Base-by-base conservation (phyloP, 2,888 invertebrate species). In the Eucera pruinosa region DNA sequence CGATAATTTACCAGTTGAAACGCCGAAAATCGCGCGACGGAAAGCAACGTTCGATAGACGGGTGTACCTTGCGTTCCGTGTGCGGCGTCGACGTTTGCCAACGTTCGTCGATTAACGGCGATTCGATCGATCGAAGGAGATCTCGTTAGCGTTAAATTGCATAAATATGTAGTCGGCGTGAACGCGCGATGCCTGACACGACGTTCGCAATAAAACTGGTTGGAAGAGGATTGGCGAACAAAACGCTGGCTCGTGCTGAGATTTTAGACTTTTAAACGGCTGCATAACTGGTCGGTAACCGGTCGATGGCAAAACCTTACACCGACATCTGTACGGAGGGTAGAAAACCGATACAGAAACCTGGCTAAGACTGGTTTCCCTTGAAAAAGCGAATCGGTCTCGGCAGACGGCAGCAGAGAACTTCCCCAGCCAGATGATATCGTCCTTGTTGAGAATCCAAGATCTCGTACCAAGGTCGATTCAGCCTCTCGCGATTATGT, bases 401-500 rank as follows among this genome's bases (percentile, higher is more conserved):
- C 66, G 70, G 60, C 54, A 58, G 71, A 76, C 57, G 68, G 67
- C 67, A 69, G 52, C 62, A 47, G 52, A 70, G 65, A 70, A 54
- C 68, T 62, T 41, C 45, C 62, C 50, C 48, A 50, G 64, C 41
- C 39, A 54, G 69, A 48, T 68, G 54, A 48, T 57, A 65, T 60
- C 84, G 85, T 82, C 85, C 86, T 85, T 88, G 85, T 67, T 69
- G 78, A 72, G 81, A 83, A 87, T 87, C 76, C 76, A 78, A 76
- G 75, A 78, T 71, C 74, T 74, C 55, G 67, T 69, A 72, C 58
- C 86, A 85, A 85, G 86, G 86, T 73, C 75, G 73, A 72, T 33
- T 48, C 58, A 36, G 20, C 41, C 47, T 73, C 58, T 52, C 33
- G 25, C 50, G 65, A 68, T 60, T 66, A 64, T 64, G 47, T 52